Evolutionary conservation across 2,888 invertebrate genomes (phyloP).

Genomic region (Drosophila sordidapex): DNA sequence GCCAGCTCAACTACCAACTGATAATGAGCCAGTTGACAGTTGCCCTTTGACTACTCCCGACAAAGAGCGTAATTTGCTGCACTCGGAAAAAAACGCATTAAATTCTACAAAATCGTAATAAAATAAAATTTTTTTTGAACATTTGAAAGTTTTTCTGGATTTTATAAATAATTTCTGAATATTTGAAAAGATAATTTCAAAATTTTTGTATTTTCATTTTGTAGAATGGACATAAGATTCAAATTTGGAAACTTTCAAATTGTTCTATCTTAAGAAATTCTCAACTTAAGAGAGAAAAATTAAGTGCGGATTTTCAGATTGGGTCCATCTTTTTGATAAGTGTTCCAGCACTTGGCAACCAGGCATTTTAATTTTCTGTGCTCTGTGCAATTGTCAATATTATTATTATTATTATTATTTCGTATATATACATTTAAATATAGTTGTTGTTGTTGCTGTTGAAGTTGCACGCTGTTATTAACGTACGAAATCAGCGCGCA

Average conservation of each 20-base stretch:
- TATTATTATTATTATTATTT: constrained; percentile 24
- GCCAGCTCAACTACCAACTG: constrained; percentile 38
- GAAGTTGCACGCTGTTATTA: constrained; percentile 36
- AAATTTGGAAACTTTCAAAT: no score
- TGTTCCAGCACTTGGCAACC: not conserved
- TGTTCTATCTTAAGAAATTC: no score
- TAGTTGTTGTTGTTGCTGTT: constrained; percentile 3
- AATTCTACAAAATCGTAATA: not conserved
- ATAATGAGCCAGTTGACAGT: constrained; percentile 62
- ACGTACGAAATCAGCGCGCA: constrained; percentile 50
- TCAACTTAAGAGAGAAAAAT: no score
- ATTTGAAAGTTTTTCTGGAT: no score
- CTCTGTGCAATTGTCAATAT: constrained; percentile 16
- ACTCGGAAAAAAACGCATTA: not conserved
- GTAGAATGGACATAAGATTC: no score
- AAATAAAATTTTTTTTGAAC: no score
- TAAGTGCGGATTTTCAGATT: no score
- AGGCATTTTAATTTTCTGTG: not conserved
- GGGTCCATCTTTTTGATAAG: not conserved
- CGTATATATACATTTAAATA: constrained; percentile 2
- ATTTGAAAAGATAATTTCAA: no score
- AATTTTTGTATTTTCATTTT: no score
- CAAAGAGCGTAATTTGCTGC: constrained; percentile 22
- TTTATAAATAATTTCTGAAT: no score
- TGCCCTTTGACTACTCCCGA: constrained; percentile 44